Base-by-base conservation (phyloP, 2,113 vertebrate genomes). In the Acanthisitta chloris region DNA sequence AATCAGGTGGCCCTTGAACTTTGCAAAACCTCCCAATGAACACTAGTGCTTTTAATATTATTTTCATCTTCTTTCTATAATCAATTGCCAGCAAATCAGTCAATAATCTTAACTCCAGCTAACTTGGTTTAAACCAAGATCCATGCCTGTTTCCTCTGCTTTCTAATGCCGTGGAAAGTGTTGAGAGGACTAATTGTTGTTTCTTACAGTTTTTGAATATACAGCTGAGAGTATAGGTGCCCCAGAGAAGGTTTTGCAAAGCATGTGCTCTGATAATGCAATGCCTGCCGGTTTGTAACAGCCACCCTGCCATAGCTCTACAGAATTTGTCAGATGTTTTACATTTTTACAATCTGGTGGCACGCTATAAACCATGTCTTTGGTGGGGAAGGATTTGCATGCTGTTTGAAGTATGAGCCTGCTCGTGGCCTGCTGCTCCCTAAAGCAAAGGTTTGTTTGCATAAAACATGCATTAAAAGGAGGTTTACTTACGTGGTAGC, bases 371-470 rank as follows among this genome's bases (percentile, higher is more conserved):
- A 79, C 81, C 7, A 18, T 10, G 7, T 86, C 29, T 93, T 46
- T 1, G 9, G 16, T 76, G 64, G 79, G 54, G 80, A 59, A 80
- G 55, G 51, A 79, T 96, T 94, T 94, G 77, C 81, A 59, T 85
- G 85, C 62, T 67, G 61, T 90, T 46, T 72, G 96, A 95, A 70
- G 33, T 61, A 12, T 28, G 61, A 66, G 91, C 88, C 90, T 93
- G 84, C 69, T 70, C 4, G 3, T 90, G 92, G 93, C 88, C 45
- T 94, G 81, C 92, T 92, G 64, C 67, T 96, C 81, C 90, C 86
- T 88, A 74, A 90, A 97, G 92, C 18, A 4, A 97, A 83, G 46
- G 38, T 49, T 87, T 67, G 51, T 96, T 96, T 95, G 71, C 96
- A 93, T 95, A 77, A 94, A 93, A 49, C 64, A 77, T 78, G 67